These are phyloP conservation scores for Lathamus discolor DNA, from an alignment of 2,113 vertebrate species.

Conservation along the genomic window DNA sequence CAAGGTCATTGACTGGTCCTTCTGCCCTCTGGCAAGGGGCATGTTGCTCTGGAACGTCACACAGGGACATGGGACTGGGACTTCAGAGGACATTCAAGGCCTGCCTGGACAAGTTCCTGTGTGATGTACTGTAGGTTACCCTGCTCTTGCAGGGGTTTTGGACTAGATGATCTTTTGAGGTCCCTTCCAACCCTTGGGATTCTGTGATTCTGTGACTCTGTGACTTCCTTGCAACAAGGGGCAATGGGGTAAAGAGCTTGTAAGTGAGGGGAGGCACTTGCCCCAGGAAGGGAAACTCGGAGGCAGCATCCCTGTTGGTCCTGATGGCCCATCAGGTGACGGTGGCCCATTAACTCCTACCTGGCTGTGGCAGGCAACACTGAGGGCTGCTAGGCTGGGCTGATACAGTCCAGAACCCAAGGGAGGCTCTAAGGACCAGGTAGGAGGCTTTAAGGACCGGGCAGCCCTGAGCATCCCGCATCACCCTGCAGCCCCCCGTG, in stretches of 20 bases:
- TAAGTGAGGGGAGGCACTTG: neutral
- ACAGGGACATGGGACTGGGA: rapidly evolving
- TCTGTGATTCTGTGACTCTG: neutral
- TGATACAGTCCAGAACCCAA: neutral
- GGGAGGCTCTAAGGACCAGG: neutral
- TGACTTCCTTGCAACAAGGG: neutral
- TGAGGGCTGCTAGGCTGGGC: neutral
- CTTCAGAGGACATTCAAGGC: neutral
- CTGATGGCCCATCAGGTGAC: neutral
- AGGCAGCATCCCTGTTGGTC: neutral
- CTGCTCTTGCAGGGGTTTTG: too few relatives aligned
- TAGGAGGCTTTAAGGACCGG: neutral
- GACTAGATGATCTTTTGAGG: too few relatives aligned
- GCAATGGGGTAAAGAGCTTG: neutral
- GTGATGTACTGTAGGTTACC: too few relatives aligned
- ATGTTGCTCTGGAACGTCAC: neutral
- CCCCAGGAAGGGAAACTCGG: neutral
- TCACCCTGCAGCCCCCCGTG: rapidly evolving
- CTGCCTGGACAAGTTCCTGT: too few relatives aligned
- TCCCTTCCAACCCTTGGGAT: too few relatives aligned
- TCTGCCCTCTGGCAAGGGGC: neutral
- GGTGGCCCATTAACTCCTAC: neutral
- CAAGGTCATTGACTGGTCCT: neutral
- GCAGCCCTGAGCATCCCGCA: neutral
- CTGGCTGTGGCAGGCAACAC: neutral